Conservation (phyloP, 1,140 invertebrate species). For the Diprion similis region DNA sequence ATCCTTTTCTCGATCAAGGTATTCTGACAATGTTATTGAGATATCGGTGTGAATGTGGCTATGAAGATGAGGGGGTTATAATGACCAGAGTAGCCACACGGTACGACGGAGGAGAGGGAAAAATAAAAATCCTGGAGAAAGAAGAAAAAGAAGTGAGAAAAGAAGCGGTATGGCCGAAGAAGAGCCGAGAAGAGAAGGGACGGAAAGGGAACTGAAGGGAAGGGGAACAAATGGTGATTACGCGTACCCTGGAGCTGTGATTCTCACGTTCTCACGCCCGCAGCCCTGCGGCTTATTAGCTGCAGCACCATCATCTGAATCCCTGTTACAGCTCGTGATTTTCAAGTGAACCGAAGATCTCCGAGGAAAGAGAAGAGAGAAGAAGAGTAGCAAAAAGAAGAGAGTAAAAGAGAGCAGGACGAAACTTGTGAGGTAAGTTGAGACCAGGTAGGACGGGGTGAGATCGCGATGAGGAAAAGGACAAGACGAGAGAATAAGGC, state of each 20-base stretch:
- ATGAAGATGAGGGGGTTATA: too few species aligned
- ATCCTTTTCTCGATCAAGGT: too few species aligned
- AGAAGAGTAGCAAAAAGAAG: neutral
- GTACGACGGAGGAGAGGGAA: neutral
- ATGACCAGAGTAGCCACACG: slow-evolving; percentile 13
- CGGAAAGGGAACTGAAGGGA: slow-evolving; percentile 29
- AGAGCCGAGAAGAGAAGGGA: slow-evolving; percentile 27
- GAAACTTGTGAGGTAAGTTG: too few species aligned
- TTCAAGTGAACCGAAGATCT: neutral
- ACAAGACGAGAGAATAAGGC: neutral
- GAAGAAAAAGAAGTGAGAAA: slow-evolving; percentile 13
- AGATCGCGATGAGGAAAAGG: neutral
- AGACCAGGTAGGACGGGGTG: too few species aligned
- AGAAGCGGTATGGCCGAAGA: slow-evolving; percentile 10
- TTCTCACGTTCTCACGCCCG: neutral
- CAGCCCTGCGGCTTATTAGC: too few species aligned
- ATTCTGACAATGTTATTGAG: too few species aligned
- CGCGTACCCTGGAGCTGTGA: neutral
- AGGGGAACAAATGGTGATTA: slow-evolving; percentile 1
- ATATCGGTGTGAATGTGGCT: too few species aligned
- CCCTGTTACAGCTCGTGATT: neutral
- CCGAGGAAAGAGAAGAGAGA: neutral
- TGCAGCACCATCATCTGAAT: neutral
- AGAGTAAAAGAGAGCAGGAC: neutral
- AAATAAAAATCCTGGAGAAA: neutral